Base-by-base conservation (phyloP, 2,797 vertebrate genomes). In the Pangasius larnaudii region DNA sequence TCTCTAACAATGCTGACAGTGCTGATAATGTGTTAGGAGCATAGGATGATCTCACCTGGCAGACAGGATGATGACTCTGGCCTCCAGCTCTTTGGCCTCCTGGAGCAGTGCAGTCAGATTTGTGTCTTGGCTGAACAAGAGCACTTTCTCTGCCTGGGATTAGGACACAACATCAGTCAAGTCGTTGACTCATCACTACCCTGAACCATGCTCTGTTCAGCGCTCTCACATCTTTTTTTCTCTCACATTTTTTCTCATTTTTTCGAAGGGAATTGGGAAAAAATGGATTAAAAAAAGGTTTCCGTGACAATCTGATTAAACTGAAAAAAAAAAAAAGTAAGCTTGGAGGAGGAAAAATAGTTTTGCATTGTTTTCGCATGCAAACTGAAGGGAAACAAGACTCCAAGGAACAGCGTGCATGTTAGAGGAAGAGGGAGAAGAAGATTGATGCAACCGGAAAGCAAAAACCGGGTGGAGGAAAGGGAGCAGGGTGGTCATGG, bases 331-430 rank as follows among this genome's bases (percentile, higher is more conserved):
- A 94, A 93, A 92, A 93, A 92, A 91, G 16, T 84, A 95, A 95
- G 94, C 94, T 95, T 91, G 90, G 89, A 88, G 91, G 88, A 92
- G 92, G 91, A 93, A 91, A 93, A 93, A 83, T 83, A 88, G 86
- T 93, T 96, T 93, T 96, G 97, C 96, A 96, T 97, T 94, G 86
- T 86, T 97, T 96, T 96, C 94, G 96, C 98, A 99, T 99, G 98
- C 98, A 99, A 97, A 97, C 96, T 96, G 96, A 97, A 95, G 96
- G 96, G 96, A 96, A 94, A 97, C 96, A 97, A 97, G 97, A 97
- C 96, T 95, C 95, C 97, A 97, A 97, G 95, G 96, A 96, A 96
- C 95, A 95, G 96, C 98, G 98, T 98, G 98, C 98, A 99, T 97
- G 96, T 96, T 95, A 97, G 94, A 97, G 96, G 94, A 94, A 93